Evolutionary conservation across 2,888 invertebrate species (phyloP), one percentile per base, ranked within the genome.

Genomic region (Sminthurides aquaticus): DNA sequence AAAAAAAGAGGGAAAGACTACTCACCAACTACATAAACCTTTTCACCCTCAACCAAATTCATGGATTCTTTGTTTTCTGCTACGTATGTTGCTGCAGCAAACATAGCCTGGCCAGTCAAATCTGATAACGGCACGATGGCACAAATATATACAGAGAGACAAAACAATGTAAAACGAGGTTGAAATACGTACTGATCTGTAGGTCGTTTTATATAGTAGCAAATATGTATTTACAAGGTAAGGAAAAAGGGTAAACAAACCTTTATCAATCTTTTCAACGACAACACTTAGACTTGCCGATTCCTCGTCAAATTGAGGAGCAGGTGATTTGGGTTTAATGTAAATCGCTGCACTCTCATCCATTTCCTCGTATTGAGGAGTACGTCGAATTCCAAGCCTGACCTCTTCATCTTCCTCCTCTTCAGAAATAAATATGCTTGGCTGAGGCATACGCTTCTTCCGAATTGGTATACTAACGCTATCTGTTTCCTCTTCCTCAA

Each of bases 31-130:
- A 94, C 87, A 75, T 89, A 90, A 5, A 94, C 87, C 74, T 87
- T 85, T 81, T 94, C 93, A 69, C 93, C 93, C 81, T 94, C 93
- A 0, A 92, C 90, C 60, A 94, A 82, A 77, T 90, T 90, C 69
- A 93, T 87, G 1, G 91, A 89, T 78, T 92, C 91, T 70, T 89
- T 88, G 54, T 88, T 89, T 79, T 92, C 67, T 26, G 78, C 93
- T 25, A 58, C 57, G 26, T 64, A 64, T 1, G 64, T 64, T 0
- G 64, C 49, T 29, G 64, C 64, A 58, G 64, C 64, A 27, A 58
- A 64, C 59, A 58, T 64, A 11, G 20, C 20, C 54, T 54, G 58
- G 3, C 64, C 64, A 52, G 24, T 20, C 43, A 54, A 1, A 20
- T 52, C 63, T 63, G 57, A n/a, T 15, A 15, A 52, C 15, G 52